Base-by-base conservation (phyloP, 2,888 invertebrate species). In the Polietes domitor region DNA sequence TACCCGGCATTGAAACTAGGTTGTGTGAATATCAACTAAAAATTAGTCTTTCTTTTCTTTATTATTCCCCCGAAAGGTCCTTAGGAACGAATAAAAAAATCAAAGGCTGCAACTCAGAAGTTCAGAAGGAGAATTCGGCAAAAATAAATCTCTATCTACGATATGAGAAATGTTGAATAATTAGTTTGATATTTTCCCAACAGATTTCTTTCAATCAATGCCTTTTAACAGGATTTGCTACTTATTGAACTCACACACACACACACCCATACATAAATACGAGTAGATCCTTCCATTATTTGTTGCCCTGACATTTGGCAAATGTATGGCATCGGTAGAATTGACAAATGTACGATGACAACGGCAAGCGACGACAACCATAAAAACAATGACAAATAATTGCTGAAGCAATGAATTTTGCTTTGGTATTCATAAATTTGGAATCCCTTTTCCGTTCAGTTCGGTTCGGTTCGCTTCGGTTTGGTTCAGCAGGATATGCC, bases 351-450 rank as follows among this genome's bases (percentile, higher is more conserved):
- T 24, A 58, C 26, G 26, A 58, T 58, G 58, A 58, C 58, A 50
- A 24, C 55, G n/a, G 10, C 55, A 24, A 50, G n/a, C 1, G 17
- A 21, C 21, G 9, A 17, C 53, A 53, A 50, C 50, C 12, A 24
- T 58, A 58, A 24, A 58, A 58, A 58, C 58, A 58, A 58, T 24
- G 58, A 58, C 58, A 58, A 58, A 58, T 58, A 24, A 58, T 58
- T 58, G 58, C 10, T 58, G 15, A 6, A 58, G 58, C 58, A 58
- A 58, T 58, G 58, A 58, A 58, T 58, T 58, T 58, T 24, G 58
- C 58, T 58, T 58, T 58, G 24, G 15, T 58, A 58, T 58, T 58
- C 58, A 58, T 58, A 58, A 58, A 58, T 58, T 58, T 58, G 26
- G 26, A 26, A 58, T 58, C 7, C 2, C 15, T 15, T 26, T 24